phyloP scores from a whole-genome alignment of 2,797 vertebrate genomes.

The Argya squamiceps region DNA sequence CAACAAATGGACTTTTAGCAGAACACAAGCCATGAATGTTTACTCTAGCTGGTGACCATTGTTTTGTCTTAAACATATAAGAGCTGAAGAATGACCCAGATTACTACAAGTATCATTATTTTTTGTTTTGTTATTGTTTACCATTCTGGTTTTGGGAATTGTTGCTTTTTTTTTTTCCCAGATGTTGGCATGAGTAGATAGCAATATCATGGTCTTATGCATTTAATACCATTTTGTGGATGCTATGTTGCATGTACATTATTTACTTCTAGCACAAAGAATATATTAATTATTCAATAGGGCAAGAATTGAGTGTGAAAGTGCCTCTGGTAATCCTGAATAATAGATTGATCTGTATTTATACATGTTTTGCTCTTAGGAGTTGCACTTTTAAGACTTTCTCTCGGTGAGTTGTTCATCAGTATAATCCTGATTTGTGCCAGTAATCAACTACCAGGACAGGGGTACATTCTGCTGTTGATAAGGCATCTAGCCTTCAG shows the following conservation, averaged over 20 bases:
- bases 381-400: not conserved
- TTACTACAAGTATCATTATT: not conserved
- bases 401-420: not conserved
- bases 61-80: not conserved
- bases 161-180: not conserved
- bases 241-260: not conserved
- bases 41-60: not conserved
- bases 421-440: not conserved
- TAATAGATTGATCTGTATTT: slow-evolving; percentile 9
- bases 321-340: slow-evolving; percentile 15
- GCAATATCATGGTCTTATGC: not conserved
- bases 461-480: not conserved
- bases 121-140: not conserved
- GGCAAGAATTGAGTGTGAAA: not conserved
- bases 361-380: not conserved
- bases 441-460: not conserved
- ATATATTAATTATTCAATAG: slow-evolving; percentile 34
- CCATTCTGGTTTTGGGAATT: not conserved
- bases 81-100: not conserved
- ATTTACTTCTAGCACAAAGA: not conserved
- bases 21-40: not conserved
- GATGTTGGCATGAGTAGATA: not conserved
- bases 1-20: not conserved
- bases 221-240: not conserved
- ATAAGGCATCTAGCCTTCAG: not conserved